Conservation (phyloP, 2,797 vertebrate species). For the Acrossocheilus fasciatus region DNA sequence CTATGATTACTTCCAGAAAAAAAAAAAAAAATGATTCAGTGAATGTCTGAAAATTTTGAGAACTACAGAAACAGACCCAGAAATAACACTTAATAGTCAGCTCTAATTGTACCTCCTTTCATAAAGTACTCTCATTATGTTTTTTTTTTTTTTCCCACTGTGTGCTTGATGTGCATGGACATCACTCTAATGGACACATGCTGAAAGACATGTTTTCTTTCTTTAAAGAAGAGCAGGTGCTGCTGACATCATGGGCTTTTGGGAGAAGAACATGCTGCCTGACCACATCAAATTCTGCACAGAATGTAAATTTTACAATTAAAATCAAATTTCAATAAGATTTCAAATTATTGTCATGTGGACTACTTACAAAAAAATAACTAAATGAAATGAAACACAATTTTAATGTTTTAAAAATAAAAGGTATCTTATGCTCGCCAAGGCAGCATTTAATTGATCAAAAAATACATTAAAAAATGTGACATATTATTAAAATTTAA, state of each 20-base stretch:
- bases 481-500: neutral
- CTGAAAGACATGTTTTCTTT: constrained; percentile 23
- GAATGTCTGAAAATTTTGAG: neutral
- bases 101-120: constrained; percentile 3
- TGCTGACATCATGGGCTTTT: neutral
- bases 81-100: neutral
- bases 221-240: neutral
- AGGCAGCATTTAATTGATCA: neutral
- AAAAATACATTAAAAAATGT: neutral
- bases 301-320: neutral
- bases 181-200: constrained; percentile 21
- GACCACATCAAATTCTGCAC: neutral
- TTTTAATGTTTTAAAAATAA: neutral
- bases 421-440: neutral
- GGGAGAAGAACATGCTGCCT: neutral
- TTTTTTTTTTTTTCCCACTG: neutral
- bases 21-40: neutral
- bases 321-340: neutral
- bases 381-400: neutral
- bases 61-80: neutral
- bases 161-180: constrained; percentile 27
- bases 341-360: too few species aligned
- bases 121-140: constrained; percentile 17
- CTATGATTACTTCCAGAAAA: constrained; percentile 17
- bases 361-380: neutral